A percentile compares a stretch with the other conserved stretches of the same genome.
Evolutionary conservation across 2,113 vertebrate species (phyloP).

Genomic region (Pheucticus melanocephalus): DNA sequence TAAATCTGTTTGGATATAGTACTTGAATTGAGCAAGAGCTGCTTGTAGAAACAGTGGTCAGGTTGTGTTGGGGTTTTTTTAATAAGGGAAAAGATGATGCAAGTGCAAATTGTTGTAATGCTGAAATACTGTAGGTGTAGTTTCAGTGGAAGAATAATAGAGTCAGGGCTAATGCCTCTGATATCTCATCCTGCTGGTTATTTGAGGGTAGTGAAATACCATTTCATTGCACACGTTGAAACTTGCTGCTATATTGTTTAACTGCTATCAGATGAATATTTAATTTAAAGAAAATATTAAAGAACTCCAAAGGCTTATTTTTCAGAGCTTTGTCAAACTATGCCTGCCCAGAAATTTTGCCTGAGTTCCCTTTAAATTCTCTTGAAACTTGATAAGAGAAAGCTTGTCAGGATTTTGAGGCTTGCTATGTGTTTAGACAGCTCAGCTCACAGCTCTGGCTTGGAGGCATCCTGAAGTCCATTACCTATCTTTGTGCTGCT

Average conservation of each 20-base stretch:
- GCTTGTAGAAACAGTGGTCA: constrained; percentile 6
- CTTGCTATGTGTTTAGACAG: not conserved
- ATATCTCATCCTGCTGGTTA: not conserved
- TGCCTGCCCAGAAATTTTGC: not conserved
- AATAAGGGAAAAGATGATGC: constrained; percentile 28
- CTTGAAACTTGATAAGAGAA: not conserved
- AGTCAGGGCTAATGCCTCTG: not conserved
- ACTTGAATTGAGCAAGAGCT: constrained; percentile 26
- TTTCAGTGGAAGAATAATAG: not conserved
- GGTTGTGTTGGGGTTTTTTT: not conserved
- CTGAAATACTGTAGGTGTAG: constrained; percentile 37
- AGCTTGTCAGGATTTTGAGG: not conserved
- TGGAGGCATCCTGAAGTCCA: not conserved
- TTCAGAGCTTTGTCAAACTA: not conserved
- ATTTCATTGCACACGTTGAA: not conserved
- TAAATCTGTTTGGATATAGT: not conserved
- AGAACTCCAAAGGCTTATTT: not conserved
- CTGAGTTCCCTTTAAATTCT: not conserved
- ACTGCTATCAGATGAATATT: not conserved
- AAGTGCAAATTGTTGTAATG: constrained; percentile 13
- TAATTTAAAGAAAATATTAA: not conserved
- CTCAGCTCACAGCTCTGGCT: not conserved
- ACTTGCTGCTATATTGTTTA: not conserved
- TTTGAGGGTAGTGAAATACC: not conserved
- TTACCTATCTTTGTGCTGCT: not conserved